Conservation (phyloP, 2,797 vertebrate genomes). For the Danio jaintianensis region DNA sequence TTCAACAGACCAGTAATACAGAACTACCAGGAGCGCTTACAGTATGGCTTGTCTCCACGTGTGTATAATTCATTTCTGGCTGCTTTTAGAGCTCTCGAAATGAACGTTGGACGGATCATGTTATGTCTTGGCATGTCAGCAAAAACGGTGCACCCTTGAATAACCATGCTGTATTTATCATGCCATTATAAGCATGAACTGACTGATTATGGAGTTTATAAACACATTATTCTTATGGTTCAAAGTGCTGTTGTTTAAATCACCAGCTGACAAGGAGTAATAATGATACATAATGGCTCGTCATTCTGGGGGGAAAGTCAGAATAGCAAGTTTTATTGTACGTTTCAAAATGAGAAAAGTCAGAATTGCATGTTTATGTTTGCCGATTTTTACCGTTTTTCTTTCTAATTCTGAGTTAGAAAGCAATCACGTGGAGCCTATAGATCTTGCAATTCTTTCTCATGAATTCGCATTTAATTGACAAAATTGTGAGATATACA, state of each 20-base stretch:
- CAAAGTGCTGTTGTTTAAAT: slow-evolving; percentile 29
- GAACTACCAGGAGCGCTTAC: slow-evolving; percentile 79
- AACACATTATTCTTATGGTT: slow-evolving; percentile 32
- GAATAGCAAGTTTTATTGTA: no score
- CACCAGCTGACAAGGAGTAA: slow-evolving; percentile 8
- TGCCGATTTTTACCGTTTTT: no score
- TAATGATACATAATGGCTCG: slow-evolving; percentile 6
- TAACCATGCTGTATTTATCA: slow-evolving; percentile 18
- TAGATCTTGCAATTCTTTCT: no score
- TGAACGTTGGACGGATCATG: slow-evolving; percentile 15
- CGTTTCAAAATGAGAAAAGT: no score
- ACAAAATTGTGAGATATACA: no score
- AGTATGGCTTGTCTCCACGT: slow-evolving; percentile 74
- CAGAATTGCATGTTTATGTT: no score
- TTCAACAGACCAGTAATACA: slow-evolving; percentile 82
- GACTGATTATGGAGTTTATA: slow-evolving; percentile 39
- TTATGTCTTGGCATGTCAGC: slow-evolving; percentile 35
- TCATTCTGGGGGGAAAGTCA: no score
- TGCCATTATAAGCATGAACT: slow-evolving; percentile 31
- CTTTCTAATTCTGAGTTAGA: no score
- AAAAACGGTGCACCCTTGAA: slow-evolving; percentile 14
- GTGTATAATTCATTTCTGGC: slow-evolving; percentile 69
- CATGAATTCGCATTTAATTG: no score
- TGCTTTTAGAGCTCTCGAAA: slow-evolving; percentile 44
- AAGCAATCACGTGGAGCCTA: no score